These are phyloP conservation scores for Aporrectodea caliginosa DNA, from an alignment of 1,140 invertebrate genomes.

Conservation along the genomic window DNA sequence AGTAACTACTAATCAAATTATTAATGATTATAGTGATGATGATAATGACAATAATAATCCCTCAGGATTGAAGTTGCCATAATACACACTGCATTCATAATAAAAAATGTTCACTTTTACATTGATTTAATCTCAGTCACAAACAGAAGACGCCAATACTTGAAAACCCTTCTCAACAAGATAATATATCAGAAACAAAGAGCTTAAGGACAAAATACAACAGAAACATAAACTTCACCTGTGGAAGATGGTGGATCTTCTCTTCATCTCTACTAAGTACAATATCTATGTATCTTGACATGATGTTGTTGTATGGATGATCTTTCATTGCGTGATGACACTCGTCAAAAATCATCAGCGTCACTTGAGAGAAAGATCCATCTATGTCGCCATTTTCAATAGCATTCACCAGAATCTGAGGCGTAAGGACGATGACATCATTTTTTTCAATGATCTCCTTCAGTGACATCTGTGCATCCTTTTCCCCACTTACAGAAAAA, in stretches of 20 bases:
- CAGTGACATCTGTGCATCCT: constrained; percentile 17
- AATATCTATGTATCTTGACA: constrained; percentile 41
- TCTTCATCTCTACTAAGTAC: neutral
- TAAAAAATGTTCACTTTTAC: too few species aligned
- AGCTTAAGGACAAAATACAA: too few species aligned
- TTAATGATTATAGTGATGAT: too few species aligned
- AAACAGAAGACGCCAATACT: too few species aligned
- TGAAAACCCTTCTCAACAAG: too few species aligned
- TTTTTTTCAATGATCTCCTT: constrained; percentile 36
- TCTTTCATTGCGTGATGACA: constrained; percentile 52
- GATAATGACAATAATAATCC: too few species aligned
- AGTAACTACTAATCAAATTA: too few species aligned
- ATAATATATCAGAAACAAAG: too few species aligned
- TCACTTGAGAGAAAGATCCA: constrained; percentile 29
- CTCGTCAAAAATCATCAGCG: constrained; percentile 50
- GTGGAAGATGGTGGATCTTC: constrained; percentile 30
- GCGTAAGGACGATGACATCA: constrained; percentile 47
- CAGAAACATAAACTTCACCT: constrained; percentile 13
- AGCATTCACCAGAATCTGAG: constrained; percentile 50
- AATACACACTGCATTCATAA: too few species aligned
- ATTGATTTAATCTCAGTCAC: too few species aligned
- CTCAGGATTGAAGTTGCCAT: too few species aligned
- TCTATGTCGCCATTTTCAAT: constrained; percentile 34
- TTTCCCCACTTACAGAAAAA: constrained; percentile 5
- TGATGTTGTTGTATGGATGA: constrained; percentile 47